Base-by-base conservation (phyloP, 2,113 vertebrate species). In the Oryzias melastigma region DNA sequence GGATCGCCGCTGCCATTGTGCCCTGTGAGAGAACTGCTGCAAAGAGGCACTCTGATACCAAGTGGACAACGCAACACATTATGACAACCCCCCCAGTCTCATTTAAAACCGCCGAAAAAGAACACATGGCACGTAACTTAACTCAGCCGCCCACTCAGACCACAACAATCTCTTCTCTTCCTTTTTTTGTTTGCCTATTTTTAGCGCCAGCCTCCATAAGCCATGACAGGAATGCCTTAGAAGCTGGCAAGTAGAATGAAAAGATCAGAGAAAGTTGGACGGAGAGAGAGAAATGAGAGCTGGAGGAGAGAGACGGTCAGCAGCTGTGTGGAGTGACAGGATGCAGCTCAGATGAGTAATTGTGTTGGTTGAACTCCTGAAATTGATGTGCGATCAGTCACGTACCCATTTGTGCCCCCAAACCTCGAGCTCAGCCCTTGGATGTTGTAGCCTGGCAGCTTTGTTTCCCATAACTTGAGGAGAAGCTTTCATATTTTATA, bases 1-100 rank as follows among this genome's bases (percentile, higher is more conserved):
- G 90, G 89, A 93, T 93, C 75, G 87, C 76, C 35, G 60, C 85
- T 89, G 86, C 90, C 90, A 89, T 78, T 85, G 85, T 86, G 77
- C 68, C 56, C 72, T 81, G 71, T 80, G 71, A 82, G 82, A 81
- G 68, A 70, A 85, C 78, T 60, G 29, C 47, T 62, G 75, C 80
- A 86, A 77, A 88, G 81, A 82, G 71, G 78, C 78, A 76, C 80
- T 77, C 73, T 48, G 70, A 88, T 86, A 76, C 73, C 72, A 69
- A 85, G 80, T 78, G 80, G 86, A 91, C 89, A 90, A 88, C 83
- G 52, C 78, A 77, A 85, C 87, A 86, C 75, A 85, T 87, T 87
- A 88, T 87, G 77, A 88, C 75, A 83, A 80, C 82, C 71, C 58
- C 65, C 67, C 65, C 14, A 44, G 15, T 17, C 43, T 46, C 27